Base-by-base conservation (phyloP, 2,113 vertebrate species). In the Cololabis saira region DNA sequence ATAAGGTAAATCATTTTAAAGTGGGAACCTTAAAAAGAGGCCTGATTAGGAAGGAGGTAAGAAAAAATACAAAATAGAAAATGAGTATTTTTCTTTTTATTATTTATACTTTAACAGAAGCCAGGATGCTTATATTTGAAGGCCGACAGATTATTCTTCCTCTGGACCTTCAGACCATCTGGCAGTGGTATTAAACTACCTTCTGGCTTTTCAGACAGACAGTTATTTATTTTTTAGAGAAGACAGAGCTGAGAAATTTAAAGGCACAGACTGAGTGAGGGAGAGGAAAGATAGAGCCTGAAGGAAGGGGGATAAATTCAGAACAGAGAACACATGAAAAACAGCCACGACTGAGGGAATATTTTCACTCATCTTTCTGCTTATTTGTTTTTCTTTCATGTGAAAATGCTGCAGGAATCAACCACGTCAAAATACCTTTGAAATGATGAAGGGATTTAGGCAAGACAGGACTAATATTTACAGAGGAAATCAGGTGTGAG, bases 161-260 rank as follows among this genome's bases (percentile, higher is more conserved):
- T 12, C 24, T 53, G 51, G 27, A 53, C 52, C 50, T 27, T 52
- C 50, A 52, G 50, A 50, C 12, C 51, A n/a, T 33, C 52, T 17
- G 52, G 30, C 51, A 11, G 24, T 12, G 15, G n/a, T 27, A 33
- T 54, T 17, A 54, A 54, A 54, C 10, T 15, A 33, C 27, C n/a
- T n/a, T 8, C 27, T 37, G 50, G 10, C 52, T 54, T 18, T 17
- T 16, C 45, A 18, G 45, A 48, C 17, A 12, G 45, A 48, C 17
- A 10, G 13, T 15, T 8, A 16, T 52, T 54, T 17, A 33, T 12
- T 17, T 50, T 21, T 21, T 5, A 41, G 33, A 19, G 40, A 19
- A 17, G 30, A 54, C 8, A 30, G 17, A 18, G 15, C n/a, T 40
- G 16, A 30, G 9, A 37, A 37, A 37, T 5, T 19, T 12, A 56